Evolutionary conservation across 1,140 invertebrate genomes (phyloP).

Genomic region (Nasonia longicornis): DNA sequence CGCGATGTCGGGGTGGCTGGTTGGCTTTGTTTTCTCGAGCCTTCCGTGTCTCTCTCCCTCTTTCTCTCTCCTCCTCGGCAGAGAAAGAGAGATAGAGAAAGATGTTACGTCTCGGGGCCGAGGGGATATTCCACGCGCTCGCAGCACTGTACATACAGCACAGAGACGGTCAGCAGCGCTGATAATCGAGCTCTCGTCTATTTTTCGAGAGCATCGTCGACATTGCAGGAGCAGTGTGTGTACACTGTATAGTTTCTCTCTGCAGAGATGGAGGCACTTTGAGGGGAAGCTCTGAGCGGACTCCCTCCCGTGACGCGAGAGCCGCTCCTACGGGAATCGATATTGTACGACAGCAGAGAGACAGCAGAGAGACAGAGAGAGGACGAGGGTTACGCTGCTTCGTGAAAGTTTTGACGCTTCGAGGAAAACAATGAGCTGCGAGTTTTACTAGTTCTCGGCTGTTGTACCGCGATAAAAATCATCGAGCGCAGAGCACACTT

Average conservation of each 20-base stretch:
- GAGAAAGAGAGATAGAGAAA: no score
- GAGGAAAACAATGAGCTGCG: not conserved
- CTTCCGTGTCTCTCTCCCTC: not conserved
- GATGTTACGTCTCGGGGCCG: no score
- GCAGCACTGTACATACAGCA: no score
- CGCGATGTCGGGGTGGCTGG: not conserved
- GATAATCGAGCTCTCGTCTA: not conserved
- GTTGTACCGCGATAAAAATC: not conserved
- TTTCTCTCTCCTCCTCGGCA: not conserved
- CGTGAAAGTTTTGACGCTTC: not conserved
- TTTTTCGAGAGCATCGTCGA: not conserved
- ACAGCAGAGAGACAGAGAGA: not conserved
- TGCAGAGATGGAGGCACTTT: not conserved
- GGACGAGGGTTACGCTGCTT: not conserved
- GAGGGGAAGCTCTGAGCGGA: not conserved
- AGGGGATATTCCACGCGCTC: no score
- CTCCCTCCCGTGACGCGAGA: not conserved
- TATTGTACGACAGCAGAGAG: not conserved
- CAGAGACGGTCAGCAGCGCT: no score
- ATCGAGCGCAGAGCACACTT: no score
- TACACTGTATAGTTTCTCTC: not conserved
- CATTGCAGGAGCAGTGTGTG: no score
- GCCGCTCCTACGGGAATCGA: constrained; percentile 11
- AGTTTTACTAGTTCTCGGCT: not conserved
- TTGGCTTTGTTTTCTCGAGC: not conserved